These are phyloP conservation scores for Semicossyphus pulcher DNA, from an alignment of 2,113 vertebrate species.

Conservation along the genomic window DNA sequence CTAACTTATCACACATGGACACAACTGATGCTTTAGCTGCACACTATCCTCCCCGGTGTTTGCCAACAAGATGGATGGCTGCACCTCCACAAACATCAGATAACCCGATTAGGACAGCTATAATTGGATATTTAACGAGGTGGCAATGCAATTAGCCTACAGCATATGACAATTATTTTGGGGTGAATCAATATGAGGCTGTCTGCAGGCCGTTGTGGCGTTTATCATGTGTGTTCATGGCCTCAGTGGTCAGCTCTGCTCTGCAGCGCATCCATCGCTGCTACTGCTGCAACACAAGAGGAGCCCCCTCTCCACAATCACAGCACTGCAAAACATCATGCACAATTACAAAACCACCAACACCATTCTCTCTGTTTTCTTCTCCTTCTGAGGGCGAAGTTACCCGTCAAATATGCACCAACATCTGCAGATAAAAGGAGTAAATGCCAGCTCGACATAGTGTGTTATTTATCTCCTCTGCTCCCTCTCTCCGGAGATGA, in stretches of 20 bases:
- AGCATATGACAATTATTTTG: slow-evolving; percentile 49
- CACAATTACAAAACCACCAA: slow-evolving; percentile 31
- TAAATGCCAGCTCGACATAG: background rate
- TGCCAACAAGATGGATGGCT: slow-evolving; percentile 70
- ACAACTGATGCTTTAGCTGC: slow-evolving; percentile 3
- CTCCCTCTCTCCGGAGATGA: slow-evolving; percentile 28
- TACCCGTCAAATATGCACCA: background rate
- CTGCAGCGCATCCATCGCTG: slow-evolving; percentile 82
- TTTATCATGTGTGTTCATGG: slow-evolving; percentile 54
- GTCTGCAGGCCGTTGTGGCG: slow-evolving; percentile 55
- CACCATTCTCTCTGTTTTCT: background rate
- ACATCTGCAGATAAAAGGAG: background rate
- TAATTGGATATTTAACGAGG: slow-evolving; percentile 51
- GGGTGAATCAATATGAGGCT: slow-evolving; percentile 46
- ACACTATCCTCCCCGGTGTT: slow-evolving; percentile 28
- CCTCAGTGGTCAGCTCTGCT: slow-evolving; percentile 73
- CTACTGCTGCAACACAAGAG: slow-evolving; percentile 67
- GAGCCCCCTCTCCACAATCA: slow-evolving; percentile 61
- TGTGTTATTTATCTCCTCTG: slow-evolving; percentile 55
- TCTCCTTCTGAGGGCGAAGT: background rate
- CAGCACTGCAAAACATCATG: slow-evolving; percentile 72
- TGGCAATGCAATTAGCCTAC: slow-evolving; percentile 36
- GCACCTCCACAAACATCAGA: slow-evolving; percentile 59
- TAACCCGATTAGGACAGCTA: slow-evolving; percentile 57
- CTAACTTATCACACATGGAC: slow-evolving; percentile 47